phyloP scores from a whole-genome alignment of 37 sponge, comb jelly and placozoan species.

The Tethya wilhelma region DNA sequence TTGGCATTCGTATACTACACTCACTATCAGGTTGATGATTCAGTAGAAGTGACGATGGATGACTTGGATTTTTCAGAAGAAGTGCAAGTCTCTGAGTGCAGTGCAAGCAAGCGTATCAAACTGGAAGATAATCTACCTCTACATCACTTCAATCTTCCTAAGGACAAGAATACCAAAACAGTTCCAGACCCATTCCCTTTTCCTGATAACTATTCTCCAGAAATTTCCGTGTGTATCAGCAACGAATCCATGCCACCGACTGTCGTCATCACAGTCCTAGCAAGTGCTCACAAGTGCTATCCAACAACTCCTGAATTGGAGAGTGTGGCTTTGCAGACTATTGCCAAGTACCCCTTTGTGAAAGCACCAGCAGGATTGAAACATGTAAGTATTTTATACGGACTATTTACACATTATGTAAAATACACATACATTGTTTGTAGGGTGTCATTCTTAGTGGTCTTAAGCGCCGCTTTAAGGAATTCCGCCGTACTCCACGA shows the following conservation, averaged over 20 bases:
- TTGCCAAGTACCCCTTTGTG: background rate
- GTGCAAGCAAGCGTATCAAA: no score
- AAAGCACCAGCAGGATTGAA: background rate
- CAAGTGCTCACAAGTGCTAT: background rate
- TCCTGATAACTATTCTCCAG: background rate
- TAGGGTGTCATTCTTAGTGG: background rate
- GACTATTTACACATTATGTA: background rate
- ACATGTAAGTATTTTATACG: background rate
- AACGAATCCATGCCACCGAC: no score
- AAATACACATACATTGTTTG: background rate
- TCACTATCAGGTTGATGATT: no score
- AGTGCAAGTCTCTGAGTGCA: no score
- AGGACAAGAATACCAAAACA: no score
- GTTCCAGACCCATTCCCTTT: background rate
- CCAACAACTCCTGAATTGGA: background rate
- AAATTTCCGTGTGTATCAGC: no score
- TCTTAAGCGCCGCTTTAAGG: background rate
- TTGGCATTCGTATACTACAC: no score
- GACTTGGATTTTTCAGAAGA: no score
- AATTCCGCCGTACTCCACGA: background rate
- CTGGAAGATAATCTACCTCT: no score
- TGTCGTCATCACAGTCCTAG: no score
- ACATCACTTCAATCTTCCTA: no score
- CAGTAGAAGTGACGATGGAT: no score
- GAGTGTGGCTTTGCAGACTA: background rate